Base-by-base conservation (phyloP, 2,113 vertebrate species). In the Neogale vison region DNA sequence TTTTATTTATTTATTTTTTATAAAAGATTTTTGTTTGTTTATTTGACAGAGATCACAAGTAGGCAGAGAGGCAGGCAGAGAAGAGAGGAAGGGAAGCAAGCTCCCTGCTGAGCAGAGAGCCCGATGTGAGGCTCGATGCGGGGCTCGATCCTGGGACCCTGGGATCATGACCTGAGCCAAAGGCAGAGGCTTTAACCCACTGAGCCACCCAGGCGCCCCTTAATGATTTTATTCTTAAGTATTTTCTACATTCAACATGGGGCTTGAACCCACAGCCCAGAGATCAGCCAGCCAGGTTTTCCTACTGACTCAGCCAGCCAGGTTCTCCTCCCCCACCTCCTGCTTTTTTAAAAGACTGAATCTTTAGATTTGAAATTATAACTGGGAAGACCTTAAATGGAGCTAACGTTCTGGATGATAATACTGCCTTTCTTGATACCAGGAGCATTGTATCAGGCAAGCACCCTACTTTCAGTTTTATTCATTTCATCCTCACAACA, bases 281-380 rank as follows among this genome's bases (percentile, higher is more conserved):
- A 67, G 15, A 69, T n/a, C 65, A n/a, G 8, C 34, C 34, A 69
- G 34, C n/a, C 31, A 20, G 3, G 31, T 69, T 7, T 7, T 69
- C 34, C 34, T 69, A 69, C 34, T 69, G 17, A n/a, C 65, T 69
- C 7, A 69, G 34, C 65, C 65, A 69, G 65, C 17, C 65, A 69
- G 34, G 65, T 18, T 2, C 61, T 17, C 31, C 31, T 31, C 31
- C 15, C 31, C 65, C 3, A 15, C 34, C 34, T 7, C 65, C 15
- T 3, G 14, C 17, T n/a, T n/a, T n/a, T 69, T 69, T 69, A 9
- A 69, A 69, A 69, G 65, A 69, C 34, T n/a, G 34, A 90, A 67
- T 97, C 50, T 93, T 96, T 71, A 95, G 72, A 69, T 80, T 82
- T 86, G 50, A 84, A 90, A 45, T 67, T 86, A 86, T 3, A 65